Conservation (phyloP, 2,888 invertebrate genomes). For the Drosophila dives region DNA sequence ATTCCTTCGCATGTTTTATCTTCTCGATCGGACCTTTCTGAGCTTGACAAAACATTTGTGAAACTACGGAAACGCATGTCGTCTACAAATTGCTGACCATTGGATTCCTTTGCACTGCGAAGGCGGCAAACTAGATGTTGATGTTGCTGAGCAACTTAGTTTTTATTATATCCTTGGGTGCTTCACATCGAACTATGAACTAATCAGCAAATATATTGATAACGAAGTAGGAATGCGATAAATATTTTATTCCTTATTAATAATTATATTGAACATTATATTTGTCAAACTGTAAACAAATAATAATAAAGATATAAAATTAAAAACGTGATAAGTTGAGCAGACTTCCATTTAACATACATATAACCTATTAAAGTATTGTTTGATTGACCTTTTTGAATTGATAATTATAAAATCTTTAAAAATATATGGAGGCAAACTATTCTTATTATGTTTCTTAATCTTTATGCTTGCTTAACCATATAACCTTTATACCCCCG, state of each 20-base stretch:
- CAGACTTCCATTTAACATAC: background rate
- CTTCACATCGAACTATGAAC: background rate
- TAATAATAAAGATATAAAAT: background rate
- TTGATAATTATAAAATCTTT: background rate
- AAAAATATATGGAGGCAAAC: background rate
- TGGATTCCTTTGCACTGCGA: constrained; percentile 31
- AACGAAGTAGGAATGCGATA: background rate
- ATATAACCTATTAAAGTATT: background rate
- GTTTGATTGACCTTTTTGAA: background rate
- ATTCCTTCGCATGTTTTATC: constrained; percentile 24
- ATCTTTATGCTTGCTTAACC: background rate
- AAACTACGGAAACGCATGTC: constrained; percentile 77
- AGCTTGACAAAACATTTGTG: constrained; percentile 79
- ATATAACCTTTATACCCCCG: background rate
- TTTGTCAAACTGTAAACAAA: background rate
- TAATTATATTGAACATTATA: background rate
- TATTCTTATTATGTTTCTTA: background rate
- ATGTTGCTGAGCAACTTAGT: constrained; percentile 21
- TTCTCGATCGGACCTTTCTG: constrained; percentile 64
- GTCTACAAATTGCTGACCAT: constrained; percentile 62
- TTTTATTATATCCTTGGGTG: background rate
- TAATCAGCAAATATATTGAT: background rate
- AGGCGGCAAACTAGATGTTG: constrained; percentile 38
- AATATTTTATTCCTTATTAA: background rate
- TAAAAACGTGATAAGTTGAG: background rate